These are phyloP conservation scores for Spialia ferax DNA, from an alignment of 2,888 invertebrate species.

Conservation along the genomic window DNA sequence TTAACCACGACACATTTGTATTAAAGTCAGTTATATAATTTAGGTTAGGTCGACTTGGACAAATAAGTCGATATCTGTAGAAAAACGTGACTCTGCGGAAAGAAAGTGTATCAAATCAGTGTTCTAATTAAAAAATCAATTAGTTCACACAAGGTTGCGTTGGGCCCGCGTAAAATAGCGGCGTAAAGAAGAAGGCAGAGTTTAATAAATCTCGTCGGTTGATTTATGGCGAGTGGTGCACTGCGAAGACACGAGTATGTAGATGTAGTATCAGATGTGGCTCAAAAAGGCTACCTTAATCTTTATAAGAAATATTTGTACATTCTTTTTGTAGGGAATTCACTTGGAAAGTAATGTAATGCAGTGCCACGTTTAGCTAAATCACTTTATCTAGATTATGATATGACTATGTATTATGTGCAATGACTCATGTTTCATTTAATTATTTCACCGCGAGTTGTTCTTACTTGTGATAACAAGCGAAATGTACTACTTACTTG, in stretches of 20 bases:
- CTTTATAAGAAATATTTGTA: not conserved
- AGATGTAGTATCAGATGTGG: constrained; percentile 19
- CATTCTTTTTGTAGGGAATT: not conserved
- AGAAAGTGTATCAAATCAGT: constrained; percentile 6
- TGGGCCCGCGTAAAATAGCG: constrained; percentile 37
- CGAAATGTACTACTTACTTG: no score
- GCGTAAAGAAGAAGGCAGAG: constrained; percentile 44
- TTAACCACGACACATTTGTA: no score
- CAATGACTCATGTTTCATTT: no score
- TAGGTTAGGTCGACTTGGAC: no score
- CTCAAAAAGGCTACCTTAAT: no score
- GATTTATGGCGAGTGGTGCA: constrained; percentile 54
- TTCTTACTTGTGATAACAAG: no score
- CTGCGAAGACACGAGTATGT: constrained; percentile 17
- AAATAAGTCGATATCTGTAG: not conserved
- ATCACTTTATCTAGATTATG: no score
- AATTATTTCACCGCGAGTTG: no score
- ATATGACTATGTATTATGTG: no score
- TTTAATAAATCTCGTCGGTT: constrained; percentile 52
- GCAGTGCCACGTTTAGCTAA: no score
- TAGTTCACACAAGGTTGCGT: constrained; percentile 25
- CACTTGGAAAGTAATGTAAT: no score
- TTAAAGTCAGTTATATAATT: no score
- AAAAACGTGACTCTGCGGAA: not conserved
- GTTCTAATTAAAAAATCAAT: constrained; percentile 39